Base-by-base conservation (phyloP, 2,113 vertebrate species). In the Dendropsophus ebraccatus region DNA sequence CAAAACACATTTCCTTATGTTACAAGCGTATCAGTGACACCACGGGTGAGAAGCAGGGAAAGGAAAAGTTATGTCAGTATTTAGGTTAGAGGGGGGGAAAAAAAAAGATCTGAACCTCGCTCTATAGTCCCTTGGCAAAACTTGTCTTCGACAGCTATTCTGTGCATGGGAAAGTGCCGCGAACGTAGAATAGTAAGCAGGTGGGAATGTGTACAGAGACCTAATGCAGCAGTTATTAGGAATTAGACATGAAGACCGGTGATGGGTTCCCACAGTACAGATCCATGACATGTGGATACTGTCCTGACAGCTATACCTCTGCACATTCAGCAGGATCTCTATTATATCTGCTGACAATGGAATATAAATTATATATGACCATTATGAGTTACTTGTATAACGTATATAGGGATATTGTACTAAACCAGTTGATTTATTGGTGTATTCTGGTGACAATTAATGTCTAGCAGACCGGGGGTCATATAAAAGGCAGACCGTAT, bases 171-270 rank as follows among this genome's bases (percentile, higher is more conserved):
- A 70, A 70, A 37, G 67, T 41, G 19, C 35, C 4, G 32, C 19
- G 35, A 37, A 37, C 21, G 67, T 12, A 32, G 67, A 70, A 70
- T 21, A 70, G 67, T 70, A 21, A 70, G 67, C 67, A 70, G 67
- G 67, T 70, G 67, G 32, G 67, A 70, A 70, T 70, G 67, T 70
- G 67, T 41, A 70, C 32, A 70, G 12, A 70, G 67, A 70, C 67
- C 37, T 41, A 65, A 65, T 65, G 28, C 28, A 5, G 62, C 62
- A 65, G 12, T 65, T 65, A 65, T 65, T 70, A 70, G 67, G 67
- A 23, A 23, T 70, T 41, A 70, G 67, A 41, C 35, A 41, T 35
- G 23, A 70, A 37, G n/a, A n/a, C n/a, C n/a, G n/a, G n/a, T n/a
- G n/a, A n/a, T n/a, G 21, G 65, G 65, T 35, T 69, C 65, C 30